Evolutionary conservation across 2,888 invertebrate genomes (phyloP), one percentile per base, ranked within the genome.

Genomic region (Ditula angustiorana): DNA sequence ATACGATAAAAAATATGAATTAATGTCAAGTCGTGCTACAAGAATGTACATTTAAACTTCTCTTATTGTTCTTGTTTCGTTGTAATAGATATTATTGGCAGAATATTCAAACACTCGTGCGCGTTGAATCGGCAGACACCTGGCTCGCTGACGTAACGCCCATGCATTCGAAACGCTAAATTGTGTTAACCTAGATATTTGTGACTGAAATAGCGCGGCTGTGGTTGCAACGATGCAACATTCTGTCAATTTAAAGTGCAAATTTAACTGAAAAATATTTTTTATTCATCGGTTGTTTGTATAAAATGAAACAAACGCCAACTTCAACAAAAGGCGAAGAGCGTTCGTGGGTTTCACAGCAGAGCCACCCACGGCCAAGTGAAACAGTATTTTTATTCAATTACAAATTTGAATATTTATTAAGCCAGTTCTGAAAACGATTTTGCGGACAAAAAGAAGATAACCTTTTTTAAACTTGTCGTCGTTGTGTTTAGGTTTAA

Each of bases 151-250:
- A 64, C 67, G 65, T 65, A 65, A 67, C 66, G 55, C 61, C n/a
- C 63, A 59, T 66, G 35, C 56, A 62, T 67, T 70, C 72, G 76
- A 75, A 74, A 71, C 70, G 75, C 75, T 68, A 77, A 81, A 78
- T 79, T 75, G 75, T 71, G 78, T 75, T 86, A 84, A 85, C 87
- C 87, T 72, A 86, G 76, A 77, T 87, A 81, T 41, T n/a, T 79
- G 67, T 49, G 72, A 69, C 80, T 71, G 74, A 83, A 86, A 87
- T 86, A 86, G 71, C 73, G 23, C 64, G 67, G 61, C 53, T 47
- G 46, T 58, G 56, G 21, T 2, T 47, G 71, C 73, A 46, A 64
- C 67, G 60, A 26, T 55, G 61, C 49, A 63, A 59, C 41, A 44
- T 56, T 47, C 19, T 33, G 13, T 65, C 62, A 67, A 67, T 69